These are phyloP conservation scores for Dipodomys stephensi DNA, from an alignment of 2,113 vertebrate species.

Conservation along the genomic window DNA sequence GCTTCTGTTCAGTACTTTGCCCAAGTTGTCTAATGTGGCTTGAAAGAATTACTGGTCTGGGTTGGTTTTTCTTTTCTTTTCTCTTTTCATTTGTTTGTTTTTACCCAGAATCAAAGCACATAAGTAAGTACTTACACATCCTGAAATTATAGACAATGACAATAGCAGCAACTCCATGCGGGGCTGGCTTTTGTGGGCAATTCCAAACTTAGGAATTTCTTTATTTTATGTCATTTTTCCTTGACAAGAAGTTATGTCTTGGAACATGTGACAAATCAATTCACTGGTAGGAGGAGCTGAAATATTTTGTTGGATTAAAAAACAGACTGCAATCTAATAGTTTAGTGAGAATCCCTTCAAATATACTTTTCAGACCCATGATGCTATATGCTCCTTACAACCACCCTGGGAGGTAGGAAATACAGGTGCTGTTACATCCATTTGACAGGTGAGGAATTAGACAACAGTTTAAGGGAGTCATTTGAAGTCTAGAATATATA, in stretches of 20 bases:
- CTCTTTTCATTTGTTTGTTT: neutral
- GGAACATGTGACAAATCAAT: conserved; percentile 14
- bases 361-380: neutral
- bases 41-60: neutral
- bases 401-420: neutral
- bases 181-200: conserved; percentile 33
- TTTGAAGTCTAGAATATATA: conserved; percentile 26
- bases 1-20: conserved; percentile 41
- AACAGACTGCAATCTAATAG: neutral
- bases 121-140: neutral
- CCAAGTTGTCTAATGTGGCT: neutral
- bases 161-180: neutral
- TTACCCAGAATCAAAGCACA: conserved; percentile 4
- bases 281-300: conserved; percentile 5
- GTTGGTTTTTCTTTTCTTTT: too few relatives aligned
- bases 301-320: conserved; percentile 6
- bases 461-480: neutral
- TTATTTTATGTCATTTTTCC: conserved; percentile 19
- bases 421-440: neutral
- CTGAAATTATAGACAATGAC: neutral
- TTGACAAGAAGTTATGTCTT: neutral
- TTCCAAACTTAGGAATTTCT: conserved; percentile 41
- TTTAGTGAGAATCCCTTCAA: conserved; percentile 26
- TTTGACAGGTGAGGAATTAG: neutral
- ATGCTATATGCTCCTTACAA: neutral